These are phyloP conservation scores for Epicampocera succincta DNA, from an alignment of 2,888 invertebrate genomes.

Conservation along the genomic window DNA sequence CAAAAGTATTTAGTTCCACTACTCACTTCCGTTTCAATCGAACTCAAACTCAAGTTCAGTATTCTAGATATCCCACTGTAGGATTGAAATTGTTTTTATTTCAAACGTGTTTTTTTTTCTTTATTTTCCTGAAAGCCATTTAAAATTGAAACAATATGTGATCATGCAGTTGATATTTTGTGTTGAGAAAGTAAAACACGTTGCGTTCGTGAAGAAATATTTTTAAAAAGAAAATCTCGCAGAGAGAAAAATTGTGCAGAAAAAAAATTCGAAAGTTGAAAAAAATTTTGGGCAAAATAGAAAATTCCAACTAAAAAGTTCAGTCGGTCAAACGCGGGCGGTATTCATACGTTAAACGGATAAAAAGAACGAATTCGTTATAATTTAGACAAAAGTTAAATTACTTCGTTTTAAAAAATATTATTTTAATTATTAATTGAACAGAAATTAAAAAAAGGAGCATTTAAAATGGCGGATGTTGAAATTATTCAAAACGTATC, in stretches of 20 bases:
- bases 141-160: conserved; percentile 60
- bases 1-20: conserved; percentile 5
- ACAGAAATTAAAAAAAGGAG: conserved; percentile 6
- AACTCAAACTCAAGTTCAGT: conserved; percentile 37
- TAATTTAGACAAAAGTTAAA: background rate
- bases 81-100: conserved; percentile 40
- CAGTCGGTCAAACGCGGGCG: conserved; percentile 79
- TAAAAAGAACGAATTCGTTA: conserved; percentile 42
- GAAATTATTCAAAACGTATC: conserved; percentile 93
- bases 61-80: conserved; percentile 46
- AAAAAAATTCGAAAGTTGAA: conserved; percentile 15
- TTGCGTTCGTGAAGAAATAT: conserved; percentile 49
- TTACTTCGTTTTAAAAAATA: conserved; percentile 23
- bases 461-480: conserved; percentile 91
- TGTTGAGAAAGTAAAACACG: conserved; percentile 54
- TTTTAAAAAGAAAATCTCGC: conserved; percentile 15
- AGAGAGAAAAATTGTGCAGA: conserved; percentile 22
- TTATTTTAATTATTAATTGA: conserved; percentile 7
- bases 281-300: conserved; percentile 64
- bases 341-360: conserved; percentile 67
- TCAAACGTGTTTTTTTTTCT: conserved; percentile 10
- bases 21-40: background rate
- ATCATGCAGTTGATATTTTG: conserved; percentile 59
- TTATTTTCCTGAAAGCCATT: conserved; percentile 56
- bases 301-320: conserved; percentile 73